phyloP scores from a whole-genome alignment of 1,140 invertebrate genomes.

The Geopemphigus sp. region DNA sequence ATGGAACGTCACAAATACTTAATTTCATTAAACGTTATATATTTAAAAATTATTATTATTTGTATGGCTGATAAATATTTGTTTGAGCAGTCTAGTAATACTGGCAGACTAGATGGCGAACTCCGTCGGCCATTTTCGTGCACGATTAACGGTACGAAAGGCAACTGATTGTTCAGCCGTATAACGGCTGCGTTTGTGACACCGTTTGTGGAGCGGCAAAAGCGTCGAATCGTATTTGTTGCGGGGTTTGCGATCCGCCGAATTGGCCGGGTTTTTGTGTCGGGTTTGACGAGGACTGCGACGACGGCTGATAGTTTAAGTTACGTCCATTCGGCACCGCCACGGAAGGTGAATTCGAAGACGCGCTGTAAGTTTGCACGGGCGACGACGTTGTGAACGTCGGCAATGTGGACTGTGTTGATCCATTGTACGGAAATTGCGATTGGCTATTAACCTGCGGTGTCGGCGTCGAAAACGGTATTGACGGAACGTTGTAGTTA shows the following conservation, averaged over 20 bases:
- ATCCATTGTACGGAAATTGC: neutral
- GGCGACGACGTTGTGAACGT: constrained; percentile 34
- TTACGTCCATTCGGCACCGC: neutral
- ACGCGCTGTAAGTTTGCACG: constrained; percentile 4
- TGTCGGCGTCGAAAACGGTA: neutral
- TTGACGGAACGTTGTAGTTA: neutral
- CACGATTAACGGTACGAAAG: neutral
- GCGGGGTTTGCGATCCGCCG: neutral
- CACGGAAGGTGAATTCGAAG: neutral
- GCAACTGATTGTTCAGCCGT: neutral
- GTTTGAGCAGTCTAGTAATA: constrained; percentile 1
- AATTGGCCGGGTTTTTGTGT: neutral
- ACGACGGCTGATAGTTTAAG: neutral
- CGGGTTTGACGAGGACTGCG: neutral
- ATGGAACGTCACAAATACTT: constrained; percentile 4
- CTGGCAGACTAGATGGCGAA: constrained; percentile 6
- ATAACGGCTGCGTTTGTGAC: neutral
- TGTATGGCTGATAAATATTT: constrained; percentile 36
- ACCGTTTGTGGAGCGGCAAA: constrained; percentile 19
- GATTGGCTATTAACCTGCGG: neutral
- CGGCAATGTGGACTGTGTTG: neutral
- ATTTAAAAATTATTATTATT: neutral
- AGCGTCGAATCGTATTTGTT: constrained; percentile 8
- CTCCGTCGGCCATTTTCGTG: neutral
- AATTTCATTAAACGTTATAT: constrained; percentile 11